Conservation (phyloP, 1,140 invertebrate genomes). For the Drosophila orosa region DNA sequence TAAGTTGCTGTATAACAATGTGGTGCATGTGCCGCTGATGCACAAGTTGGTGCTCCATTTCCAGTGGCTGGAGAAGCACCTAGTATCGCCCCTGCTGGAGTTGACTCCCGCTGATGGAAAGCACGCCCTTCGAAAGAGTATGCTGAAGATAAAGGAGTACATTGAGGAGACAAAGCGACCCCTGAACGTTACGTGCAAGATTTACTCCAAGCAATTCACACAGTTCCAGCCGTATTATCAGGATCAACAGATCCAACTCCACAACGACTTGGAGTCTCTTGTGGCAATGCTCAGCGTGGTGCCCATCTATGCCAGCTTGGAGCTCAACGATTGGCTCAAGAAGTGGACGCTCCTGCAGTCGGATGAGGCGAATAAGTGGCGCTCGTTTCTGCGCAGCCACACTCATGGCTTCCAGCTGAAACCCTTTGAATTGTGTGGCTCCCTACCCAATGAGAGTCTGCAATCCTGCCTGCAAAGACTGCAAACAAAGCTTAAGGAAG, state of each 20-base stretch:
- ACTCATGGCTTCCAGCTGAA: conserved; percentile 40
- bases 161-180: conserved; percentile 62
- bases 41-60: conserved; percentile 82
- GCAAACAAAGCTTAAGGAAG: conserved; percentile 32
- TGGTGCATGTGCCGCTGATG: conserved; percentile 62
- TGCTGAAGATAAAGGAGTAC: conserved; percentile 45
- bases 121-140: background rate
- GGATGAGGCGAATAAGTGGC: conserved; percentile 59
- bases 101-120: background rate
- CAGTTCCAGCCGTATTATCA: conserved; percentile 74
- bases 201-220: conserved; percentile 72
- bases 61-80: conserved; percentile 78
- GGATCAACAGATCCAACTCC: conserved; percentile 57
- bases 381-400: conserved; percentile 36
- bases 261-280: conserved; percentile 36
- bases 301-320: conserved; percentile 61
- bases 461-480: conserved; percentile 21
- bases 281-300: conserved; percentile 49
- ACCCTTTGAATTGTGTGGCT: conserved; percentile 37
- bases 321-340: conserved; percentile 37
- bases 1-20: conserved; percentile 62
- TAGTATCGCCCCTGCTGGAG: conserved; percentile 33
- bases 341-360: conserved; percentile 55
- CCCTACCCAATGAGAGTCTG: conserved; percentile 8
- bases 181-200: conserved; percentile 67